Evolutionary conservation across 1,140 invertebrate species (phyloP), one percentile per base, ranked within the genome.

Genomic region (Hormaphis cornu): DNA sequence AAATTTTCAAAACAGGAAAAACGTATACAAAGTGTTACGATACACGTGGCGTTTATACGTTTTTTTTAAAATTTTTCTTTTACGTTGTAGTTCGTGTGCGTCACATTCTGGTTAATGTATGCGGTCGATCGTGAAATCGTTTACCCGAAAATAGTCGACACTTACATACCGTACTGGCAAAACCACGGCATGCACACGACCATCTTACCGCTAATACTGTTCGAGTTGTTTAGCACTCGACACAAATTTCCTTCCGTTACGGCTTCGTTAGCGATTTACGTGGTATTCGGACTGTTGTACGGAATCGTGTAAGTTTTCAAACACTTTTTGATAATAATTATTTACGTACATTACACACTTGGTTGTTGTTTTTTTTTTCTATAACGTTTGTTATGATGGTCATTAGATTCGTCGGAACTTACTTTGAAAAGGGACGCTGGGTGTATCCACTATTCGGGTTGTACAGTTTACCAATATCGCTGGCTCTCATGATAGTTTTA

Each of bases 141-240:
- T 3, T 85, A 86, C 75, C 87, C 87, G 0, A 76, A 78, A 73
- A 75, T 77, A 6, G 78, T 85, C 50, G 87, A 89, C 73, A 72
- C 76, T 33, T 77, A 86, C 26, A 81, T 87, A 66, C 86, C 87
- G 33, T 74, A 76, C 70, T 87, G 86, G 85, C 78, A 88, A 70
- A 89, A 89, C 76, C 86, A 88, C 76, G 81, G 83, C 24, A 81
- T 87, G 71, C 83, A 85, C 75, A 84, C 82, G 1, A 80, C 78
- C 70, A 86, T 91, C 53, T 80, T 88, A 74, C 78, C 89, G 0
- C 85, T 88, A 72, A 86, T 86, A 22, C 46, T 88, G 0, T 74
- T 87, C 40, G 89, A 91, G 78, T 80, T 89, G 74, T 78, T 86
- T 16, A 80, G 84, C n/a, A 83, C 83, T 42, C 87, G 85, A 76